Conservation (phyloP, 2,888 invertebrate species). For the Hyalella azteca region DNA sequence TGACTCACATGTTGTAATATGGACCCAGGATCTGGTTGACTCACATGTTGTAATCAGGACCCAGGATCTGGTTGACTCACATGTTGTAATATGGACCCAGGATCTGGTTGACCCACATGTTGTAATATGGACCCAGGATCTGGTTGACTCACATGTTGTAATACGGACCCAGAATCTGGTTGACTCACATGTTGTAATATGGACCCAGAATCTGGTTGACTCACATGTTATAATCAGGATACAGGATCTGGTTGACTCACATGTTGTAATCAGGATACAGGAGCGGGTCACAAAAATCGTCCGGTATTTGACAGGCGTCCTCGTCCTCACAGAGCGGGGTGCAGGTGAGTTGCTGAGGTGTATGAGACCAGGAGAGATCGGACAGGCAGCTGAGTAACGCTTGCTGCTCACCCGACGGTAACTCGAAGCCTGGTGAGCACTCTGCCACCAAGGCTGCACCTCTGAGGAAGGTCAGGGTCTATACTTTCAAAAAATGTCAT, state of each 20-base stretch:
- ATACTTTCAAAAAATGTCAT: too few species aligned
- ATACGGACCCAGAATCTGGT: too few species aligned
- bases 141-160: too few species aligned
- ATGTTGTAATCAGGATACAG: conserved; percentile 9
- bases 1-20: too few species aligned
- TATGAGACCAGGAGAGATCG: background rate
- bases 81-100: too few species aligned
- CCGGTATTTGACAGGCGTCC: background rate
- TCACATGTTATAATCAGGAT: background rate
- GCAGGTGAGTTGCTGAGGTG: background rate
- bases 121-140: too few species aligned
- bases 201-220: background rate
- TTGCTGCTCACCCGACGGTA: conserved; percentile 8
- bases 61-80: too few species aligned
- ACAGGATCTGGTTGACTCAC: background rate
- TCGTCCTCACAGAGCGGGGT: conserved; percentile 18
- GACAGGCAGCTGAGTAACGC: background rate
- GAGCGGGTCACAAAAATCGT: background rate
- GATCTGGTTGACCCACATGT: too few species aligned
- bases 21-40: too few species aligned
- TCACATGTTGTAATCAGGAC: too few species aligned
- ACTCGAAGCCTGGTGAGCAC: conserved; percentile 25
- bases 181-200: background rate
- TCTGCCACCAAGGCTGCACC: background rate
- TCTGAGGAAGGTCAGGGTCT: too few species aligned